Percentiles rank a stretch among this genome's conserved stretches.
These are phyloP conservation scores for Heliocidaris erythrogramma DNA, from an alignment of 35 echinoderm and acorn worm genomes.

Conservation along the genomic window DNA sequence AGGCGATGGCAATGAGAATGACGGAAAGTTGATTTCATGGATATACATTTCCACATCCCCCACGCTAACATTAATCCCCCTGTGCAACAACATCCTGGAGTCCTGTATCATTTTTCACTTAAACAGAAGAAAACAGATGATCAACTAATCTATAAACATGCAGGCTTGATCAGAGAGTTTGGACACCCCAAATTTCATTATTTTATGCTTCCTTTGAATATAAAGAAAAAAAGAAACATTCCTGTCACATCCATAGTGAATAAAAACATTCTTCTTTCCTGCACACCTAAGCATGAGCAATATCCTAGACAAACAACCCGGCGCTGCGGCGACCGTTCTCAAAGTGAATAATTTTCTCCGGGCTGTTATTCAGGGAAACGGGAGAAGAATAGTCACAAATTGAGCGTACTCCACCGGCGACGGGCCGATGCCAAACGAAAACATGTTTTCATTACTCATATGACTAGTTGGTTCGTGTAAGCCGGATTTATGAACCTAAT, in stretches of 20 bases:
- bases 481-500: background rate
- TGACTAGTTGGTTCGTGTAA: background rate
- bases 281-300: background rate
- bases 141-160: background rate
- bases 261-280: background rate
- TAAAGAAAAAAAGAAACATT: too few species aligned
- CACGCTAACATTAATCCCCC: background rate
- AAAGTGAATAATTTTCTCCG: background rate
- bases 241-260: background rate
- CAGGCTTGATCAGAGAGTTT: too few species aligned
- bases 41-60: background rate
- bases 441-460: background rate
- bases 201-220: too few species aligned
- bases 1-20: background rate
- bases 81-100: background rate
- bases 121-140: background rate
- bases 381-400: conserved; percentile 3
- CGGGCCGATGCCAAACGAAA: background rate
- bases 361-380: background rate
- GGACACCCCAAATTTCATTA: too few species aligned
- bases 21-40: background rate
- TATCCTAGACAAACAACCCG: background rate
- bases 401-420: background rate
- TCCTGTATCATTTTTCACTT: background rate
- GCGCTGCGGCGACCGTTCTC: background rate